Conservation (phyloP, 2,888 invertebrate genomes). For the Drosophila yooni region DNA sequence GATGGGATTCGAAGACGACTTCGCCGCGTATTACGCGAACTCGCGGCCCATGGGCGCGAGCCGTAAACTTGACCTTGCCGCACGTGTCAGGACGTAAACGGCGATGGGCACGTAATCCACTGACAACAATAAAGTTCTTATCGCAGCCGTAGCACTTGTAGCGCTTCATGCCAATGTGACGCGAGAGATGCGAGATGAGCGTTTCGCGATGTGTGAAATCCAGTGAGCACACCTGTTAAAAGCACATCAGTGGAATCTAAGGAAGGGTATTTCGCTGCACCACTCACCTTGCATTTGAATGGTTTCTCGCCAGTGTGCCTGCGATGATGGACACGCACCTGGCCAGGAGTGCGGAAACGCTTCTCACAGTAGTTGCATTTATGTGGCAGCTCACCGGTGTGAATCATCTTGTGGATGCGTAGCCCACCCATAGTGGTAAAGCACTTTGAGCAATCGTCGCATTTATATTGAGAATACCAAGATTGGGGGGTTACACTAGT, state of each 20-base stretch:
- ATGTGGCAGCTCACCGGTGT: constrained; percentile 82
- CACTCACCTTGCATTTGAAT: constrained; percentile 80
- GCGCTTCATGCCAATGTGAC: constrained; percentile 84
- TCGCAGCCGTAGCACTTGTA: constrained; percentile 83
- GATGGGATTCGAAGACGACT: constrained; percentile 82
- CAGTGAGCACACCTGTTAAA: constrained; percentile 75
- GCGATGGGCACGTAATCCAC: constrained; percentile 82
- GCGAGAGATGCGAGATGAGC: constrained; percentile 82
- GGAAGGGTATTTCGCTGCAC: background rate
- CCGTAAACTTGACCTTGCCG: constrained; percentile 80
- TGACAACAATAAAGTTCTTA: constrained; percentile 82
- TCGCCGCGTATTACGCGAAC: constrained; percentile 83
- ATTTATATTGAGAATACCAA: constrained; percentile 40
- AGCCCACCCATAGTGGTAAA: constrained; percentile 79
- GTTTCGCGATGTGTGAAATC: constrained; percentile 83
- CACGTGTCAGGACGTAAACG: constrained; percentile 79
- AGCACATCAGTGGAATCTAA: background rate
- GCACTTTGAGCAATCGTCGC: constrained; percentile 73
- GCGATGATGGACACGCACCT: constrained; percentile 82
- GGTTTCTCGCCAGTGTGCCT: constrained; percentile 83
- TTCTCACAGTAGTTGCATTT: constrained; percentile 82
- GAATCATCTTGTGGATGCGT: constrained; percentile 80
- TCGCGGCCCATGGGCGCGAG: constrained; percentile 83
- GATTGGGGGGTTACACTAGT: background rate
- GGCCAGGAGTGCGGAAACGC: constrained; percentile 82